phyloP scores from a whole-genome alignment of 2,888 invertebrate species.

The Drosophila diplacantha region DNA sequence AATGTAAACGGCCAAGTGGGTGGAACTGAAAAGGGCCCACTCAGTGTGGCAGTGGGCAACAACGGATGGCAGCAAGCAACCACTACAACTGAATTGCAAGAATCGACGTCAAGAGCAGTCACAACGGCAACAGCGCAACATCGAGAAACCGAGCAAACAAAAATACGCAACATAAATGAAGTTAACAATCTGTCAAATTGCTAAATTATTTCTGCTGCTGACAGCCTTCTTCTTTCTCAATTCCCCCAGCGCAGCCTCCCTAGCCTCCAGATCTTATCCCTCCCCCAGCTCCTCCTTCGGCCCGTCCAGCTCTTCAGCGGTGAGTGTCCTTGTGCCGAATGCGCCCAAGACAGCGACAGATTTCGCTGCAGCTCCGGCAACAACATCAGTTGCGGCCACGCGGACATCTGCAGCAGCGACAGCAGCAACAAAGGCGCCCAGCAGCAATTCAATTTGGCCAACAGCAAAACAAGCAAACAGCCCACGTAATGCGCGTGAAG shows the following conservation, averaged over 20 bases:
- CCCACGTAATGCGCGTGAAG: conserved; percentile 52
- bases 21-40: conserved; percentile 46
- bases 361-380: conserved; percentile 31
- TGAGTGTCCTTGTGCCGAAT: conserved; percentile 36
- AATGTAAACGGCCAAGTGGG: conserved; percentile 51
- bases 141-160: conserved; percentile 44
- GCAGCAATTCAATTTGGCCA: conserved; percentile 41
- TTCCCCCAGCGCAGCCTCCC: conserved; percentile 61
- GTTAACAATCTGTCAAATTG: conserved; percentile 77
- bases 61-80: conserved; percentile 24
- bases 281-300: conserved; percentile 13
- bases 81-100: conserved; percentile 25
- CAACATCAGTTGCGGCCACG: conserved; percentile 38
- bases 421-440: conserved; percentile 32
- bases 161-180: conserved; percentile 76
- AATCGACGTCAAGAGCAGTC: conserved; percentile 25
- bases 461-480: conserved; percentile 33
- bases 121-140: conserved; percentile 25
- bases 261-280: conserved; percentile 17
- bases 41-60: conserved; percentile 45
- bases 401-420: conserved; percentile 34
- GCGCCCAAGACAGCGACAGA: conserved; percentile 45
- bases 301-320: conserved; percentile 9
- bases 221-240: conserved; percentile 76
- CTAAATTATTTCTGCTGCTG: conserved; percentile 78